Percentiles rank a stretch among this genome's conserved stretches.
These are phyloP conservation scores for Macropus fuliginosus DNA, from an alignment of 2,797 vertebrate species.

Conservation along the genomic window DNA sequence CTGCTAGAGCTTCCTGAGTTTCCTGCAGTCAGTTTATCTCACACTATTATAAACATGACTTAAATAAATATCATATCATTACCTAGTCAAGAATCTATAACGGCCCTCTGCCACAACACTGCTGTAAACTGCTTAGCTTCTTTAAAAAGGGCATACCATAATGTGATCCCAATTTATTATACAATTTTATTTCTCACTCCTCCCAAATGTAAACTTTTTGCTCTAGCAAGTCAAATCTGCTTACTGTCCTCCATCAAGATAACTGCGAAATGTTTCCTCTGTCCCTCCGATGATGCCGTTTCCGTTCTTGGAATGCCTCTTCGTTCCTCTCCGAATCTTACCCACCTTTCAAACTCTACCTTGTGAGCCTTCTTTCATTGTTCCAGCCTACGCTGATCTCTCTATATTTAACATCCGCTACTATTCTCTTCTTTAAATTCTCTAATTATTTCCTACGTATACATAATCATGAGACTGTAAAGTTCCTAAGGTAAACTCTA, in stretches of 20 bases:
- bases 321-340: neutral
- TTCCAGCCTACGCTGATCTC: neutral
- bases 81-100: neutral
- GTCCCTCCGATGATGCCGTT: neutral
- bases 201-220: neutral
- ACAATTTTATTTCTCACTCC: neutral
- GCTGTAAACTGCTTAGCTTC: neutral
- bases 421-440: neutral
- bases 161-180: neutral
- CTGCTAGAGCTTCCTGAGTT: neutral
- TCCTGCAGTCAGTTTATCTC: neutral
- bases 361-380: neutral
- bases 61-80: neutral
- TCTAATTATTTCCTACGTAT: conserved; percentile 16
- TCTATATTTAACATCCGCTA: neutral
- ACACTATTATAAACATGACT: neutral
- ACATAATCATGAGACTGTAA: conserved; percentile 11
- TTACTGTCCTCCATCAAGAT: neutral
- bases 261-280: neutral
- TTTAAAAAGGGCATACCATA: neutral
- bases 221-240: neutral
- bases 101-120: neutral
- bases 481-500: conserved; percentile 1
- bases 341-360: conserved; percentile 1
- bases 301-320: neutral